These are phyloP conservation scores for Neocrepidodera transversa DNA, from an alignment of 2,888 invertebrate species.

Conservation along the genomic window DNA sequence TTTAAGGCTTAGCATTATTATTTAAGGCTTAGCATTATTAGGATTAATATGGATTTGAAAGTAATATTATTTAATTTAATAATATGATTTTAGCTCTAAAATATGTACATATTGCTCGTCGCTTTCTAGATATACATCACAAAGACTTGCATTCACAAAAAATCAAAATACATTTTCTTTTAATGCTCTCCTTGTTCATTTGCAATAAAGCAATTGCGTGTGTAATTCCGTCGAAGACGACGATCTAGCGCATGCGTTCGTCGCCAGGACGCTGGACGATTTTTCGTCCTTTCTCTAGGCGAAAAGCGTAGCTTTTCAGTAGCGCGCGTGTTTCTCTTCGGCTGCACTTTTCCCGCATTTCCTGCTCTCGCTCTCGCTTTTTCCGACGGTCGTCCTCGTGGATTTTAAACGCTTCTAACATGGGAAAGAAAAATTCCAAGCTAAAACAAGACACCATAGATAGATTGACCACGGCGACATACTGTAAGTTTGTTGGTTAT, in stretches of 20 bases:
- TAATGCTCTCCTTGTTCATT: neutral
- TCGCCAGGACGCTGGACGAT: constrained; percentile 3
- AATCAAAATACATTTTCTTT: too few species aligned
- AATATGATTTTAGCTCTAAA: too few species aligned
- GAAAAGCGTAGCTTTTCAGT: constrained; percentile 15
- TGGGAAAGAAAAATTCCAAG: constrained; percentile 97
- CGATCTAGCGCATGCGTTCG: constrained; percentile 38
- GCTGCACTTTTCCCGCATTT: constrained; percentile 13
- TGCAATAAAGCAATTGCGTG: neutral
- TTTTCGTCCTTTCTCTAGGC: neutral
- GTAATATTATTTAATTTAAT: too few species aligned
- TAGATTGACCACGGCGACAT: constrained; percentile 88
- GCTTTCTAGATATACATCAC: too few species aligned
- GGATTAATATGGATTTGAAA: too few species aligned
- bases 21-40: too few species aligned
- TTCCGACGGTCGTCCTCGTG: neutral
- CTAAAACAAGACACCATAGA: constrained; percentile 95
- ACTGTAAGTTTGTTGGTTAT: constrained; percentile 77
- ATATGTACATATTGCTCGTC: too few species aligned
- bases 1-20: too few species aligned
- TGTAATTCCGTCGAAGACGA: neutral
- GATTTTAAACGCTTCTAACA: constrained; percentile 53
- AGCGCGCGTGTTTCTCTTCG: constrained; percentile 26
- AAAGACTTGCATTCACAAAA: too few species aligned
- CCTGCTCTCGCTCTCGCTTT: neutral